Conservation (phyloP, 2,888 invertebrate species). For the Lycocerus yunnanus region DNA sequence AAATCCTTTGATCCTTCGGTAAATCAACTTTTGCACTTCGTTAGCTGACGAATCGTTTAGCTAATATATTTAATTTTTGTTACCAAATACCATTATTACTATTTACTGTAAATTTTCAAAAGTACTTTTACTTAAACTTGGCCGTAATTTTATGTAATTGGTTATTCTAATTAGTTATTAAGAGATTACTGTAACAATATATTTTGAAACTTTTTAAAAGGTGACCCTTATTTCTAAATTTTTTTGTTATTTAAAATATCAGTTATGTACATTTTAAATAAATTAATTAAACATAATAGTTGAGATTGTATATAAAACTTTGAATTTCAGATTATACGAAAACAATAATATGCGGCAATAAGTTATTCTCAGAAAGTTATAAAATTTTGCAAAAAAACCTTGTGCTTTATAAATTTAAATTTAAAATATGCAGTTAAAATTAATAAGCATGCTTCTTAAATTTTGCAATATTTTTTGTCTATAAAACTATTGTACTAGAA, state of each 20-base stretch:
- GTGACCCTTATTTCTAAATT: not conserved
- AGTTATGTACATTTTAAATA: not conserved
- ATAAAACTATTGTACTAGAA: not conserved
- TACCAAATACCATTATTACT: too few relatives aligned
- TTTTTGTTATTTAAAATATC: not conserved
- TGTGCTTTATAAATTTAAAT: not conserved
- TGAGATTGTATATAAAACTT: not conserved
- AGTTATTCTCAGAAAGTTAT: not conserved
- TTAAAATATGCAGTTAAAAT: not conserved
- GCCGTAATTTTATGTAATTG: not conserved
- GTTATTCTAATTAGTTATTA: not conserved
- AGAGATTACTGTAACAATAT: not conserved
- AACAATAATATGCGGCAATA: too few relatives aligned
- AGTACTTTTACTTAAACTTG: not conserved
- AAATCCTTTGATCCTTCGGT: constrained; percentile 19
- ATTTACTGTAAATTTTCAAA: not conserved
- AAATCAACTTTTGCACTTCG: constrained; percentile 21
- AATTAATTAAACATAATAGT: not conserved
- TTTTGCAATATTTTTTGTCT: not conserved
- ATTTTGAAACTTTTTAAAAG: not conserved
- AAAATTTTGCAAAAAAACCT: not conserved
- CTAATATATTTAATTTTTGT: not conserved
- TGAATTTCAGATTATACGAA: not conserved
- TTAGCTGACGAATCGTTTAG: constrained; percentile 5
- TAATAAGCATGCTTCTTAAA: not conserved